Percentiles rank a stretch among this genome's conserved stretches.
phyloP scores from a whole-genome alignment of 2,888 invertebrate species.

The Drosophila cognata region DNA sequence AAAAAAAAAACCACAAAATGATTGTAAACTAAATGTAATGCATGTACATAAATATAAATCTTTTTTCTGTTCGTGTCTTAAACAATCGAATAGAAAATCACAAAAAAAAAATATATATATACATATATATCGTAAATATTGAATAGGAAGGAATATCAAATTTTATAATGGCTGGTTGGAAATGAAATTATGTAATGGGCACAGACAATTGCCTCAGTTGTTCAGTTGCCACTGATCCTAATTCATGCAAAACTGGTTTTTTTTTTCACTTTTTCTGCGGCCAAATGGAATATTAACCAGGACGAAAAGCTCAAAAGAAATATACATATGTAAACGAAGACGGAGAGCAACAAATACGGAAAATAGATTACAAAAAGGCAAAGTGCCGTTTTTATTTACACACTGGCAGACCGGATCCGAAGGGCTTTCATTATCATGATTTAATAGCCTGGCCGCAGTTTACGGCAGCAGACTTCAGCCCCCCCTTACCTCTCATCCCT shows the following conservation, averaged over 20 bases:
- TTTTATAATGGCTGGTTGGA: not conserved
- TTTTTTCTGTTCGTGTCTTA: conserved; percentile 52
- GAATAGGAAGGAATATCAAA: conserved; percentile 18
- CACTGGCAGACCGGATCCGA: conserved; percentile 1
- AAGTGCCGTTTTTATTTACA: conserved; percentile 32
- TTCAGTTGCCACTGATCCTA: not conserved
- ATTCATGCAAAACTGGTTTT: not conserved
- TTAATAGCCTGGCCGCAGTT: conserved; percentile 47
- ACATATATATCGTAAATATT: conserved; percentile 32
- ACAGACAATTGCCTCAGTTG: not conserved
- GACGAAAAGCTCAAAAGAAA: conserved; percentile 48
- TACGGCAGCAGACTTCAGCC: conserved; percentile 22
- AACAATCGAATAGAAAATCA: conserved; percentile 31
- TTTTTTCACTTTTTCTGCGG: not conserved
- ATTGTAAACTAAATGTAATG: conserved; percentile 66
- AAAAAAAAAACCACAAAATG: conserved; percentile 22
- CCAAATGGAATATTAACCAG: conserved; percentile 12
- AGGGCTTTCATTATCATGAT: conserved; percentile 36
- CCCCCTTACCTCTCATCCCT: not conserved
- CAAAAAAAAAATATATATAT: conserved; percentile 6
- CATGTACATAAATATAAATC: conserved; percentile 69
- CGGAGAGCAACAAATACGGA: not conserved
- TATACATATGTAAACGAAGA: conserved; percentile 12
- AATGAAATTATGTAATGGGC: not conserved
- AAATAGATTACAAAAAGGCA: conserved; percentile 38